Percentiles rank a stretch among this genome's conserved stretches.
Conservation (phyloP, 1,140 invertebrate species). For the Drosophila jambulina region DNA sequence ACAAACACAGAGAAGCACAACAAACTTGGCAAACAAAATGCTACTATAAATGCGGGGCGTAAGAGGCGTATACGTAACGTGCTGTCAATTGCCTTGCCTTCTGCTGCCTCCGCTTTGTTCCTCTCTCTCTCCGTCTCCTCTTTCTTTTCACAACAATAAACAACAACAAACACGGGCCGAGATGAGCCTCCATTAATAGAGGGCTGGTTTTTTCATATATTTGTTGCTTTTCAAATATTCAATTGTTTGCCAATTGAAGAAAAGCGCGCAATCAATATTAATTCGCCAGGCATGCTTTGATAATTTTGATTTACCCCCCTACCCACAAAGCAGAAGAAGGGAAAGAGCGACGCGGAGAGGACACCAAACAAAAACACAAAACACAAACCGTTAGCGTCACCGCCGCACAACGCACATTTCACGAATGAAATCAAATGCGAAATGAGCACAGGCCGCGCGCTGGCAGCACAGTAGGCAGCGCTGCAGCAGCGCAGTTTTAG, state of each 20-base stretch:
- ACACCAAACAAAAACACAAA: constrained; percentile 25
- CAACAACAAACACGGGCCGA: constrained; percentile 16
- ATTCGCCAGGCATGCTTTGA: constrained; percentile 55
- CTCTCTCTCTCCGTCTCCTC: neutral
- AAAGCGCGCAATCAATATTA: constrained; percentile 72
- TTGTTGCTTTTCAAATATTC: constrained; percentile 63
- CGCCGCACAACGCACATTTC: constrained; percentile 79
- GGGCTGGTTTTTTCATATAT: constrained; percentile 16
- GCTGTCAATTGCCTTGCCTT: constrained; percentile 52
- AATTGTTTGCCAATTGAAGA: constrained; percentile 78
- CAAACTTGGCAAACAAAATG: constrained; percentile 70
- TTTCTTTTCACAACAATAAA: constrained; percentile 38
- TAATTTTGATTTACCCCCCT: neutral
- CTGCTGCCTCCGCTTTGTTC: constrained; percentile 16
- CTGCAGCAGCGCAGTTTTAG: constrained; percentile 37
- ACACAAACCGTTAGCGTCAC: constrained; percentile 47
- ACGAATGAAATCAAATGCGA: constrained; percentile 81
- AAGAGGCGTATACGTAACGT: constrained; percentile 74
- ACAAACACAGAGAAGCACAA: constrained; percentile 19
- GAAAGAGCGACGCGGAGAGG: constrained; percentile 1
- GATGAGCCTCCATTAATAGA: constrained; percentile 30
- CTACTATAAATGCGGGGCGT: constrained; percentile 35
- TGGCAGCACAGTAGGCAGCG: constrained; percentile 7
- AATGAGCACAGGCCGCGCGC: constrained; percentile 63
- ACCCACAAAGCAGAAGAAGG: neutral